Conservation (phyloP, 2,113 vertebrate species). For the Rhinoderma darwinii region DNA sequence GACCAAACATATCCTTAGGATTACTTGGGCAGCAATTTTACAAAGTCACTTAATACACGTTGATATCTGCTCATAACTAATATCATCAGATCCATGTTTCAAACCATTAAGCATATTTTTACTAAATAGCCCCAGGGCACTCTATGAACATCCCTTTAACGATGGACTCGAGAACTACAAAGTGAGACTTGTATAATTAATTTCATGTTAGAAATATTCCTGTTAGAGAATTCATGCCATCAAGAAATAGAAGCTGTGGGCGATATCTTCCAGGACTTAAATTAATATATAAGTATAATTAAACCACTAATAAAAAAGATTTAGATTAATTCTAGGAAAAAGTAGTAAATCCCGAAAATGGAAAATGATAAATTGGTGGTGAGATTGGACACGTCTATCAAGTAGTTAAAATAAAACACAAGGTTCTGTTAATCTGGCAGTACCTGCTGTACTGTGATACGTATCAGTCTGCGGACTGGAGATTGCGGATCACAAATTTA, state of each 20-base stretch:
- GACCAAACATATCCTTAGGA: conserved; percentile 23
- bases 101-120: conserved; percentile 46
- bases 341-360: background rate
- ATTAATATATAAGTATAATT: conserved; percentile 50
- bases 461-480: too few relatives aligned
- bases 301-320: conserved; percentile 24
- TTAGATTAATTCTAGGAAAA: background rate
- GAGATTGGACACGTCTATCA: background rate
- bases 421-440: too few relatives aligned
- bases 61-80: conserved; percentile 36
- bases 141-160: conserved; percentile 23
- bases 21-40: conserved; percentile 27
- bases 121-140: conserved; percentile 27
- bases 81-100: conserved; percentile 32
- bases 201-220: conserved; percentile 48
- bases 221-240: conserved; percentile 25
- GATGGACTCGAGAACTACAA: conserved; percentile 44
- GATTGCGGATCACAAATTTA: too few relatives aligned
- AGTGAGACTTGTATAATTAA: conserved; percentile 53
- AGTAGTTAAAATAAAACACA: too few relatives aligned
- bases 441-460: too few relatives aligned
- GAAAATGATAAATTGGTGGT: background rate
- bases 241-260: conserved; percentile 44
- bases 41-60: conserved; percentile 25
- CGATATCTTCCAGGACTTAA: conserved; percentile 8